phyloP scores from a whole-genome alignment of 2,888 invertebrate genomes.

The Hoplodrina blanda region DNA sequence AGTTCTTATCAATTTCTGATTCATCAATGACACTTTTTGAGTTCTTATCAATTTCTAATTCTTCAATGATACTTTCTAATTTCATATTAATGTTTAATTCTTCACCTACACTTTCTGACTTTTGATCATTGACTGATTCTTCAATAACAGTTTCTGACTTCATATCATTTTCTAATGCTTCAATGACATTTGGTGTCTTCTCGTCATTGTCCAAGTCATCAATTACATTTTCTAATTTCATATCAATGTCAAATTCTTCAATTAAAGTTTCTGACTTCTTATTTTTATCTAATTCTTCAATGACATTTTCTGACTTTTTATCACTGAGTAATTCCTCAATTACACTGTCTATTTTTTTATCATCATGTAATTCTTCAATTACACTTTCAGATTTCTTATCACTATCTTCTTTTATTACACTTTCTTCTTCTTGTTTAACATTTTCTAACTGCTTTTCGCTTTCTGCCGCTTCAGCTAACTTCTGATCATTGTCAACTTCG shows the following conservation, averaged over 20 bases:
- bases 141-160: neutral
- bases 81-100: neutral
- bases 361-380: too few relatives aligned
- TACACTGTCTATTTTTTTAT: neutral
- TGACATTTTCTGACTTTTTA: neutral
- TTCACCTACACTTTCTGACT: neutral
- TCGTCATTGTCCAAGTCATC: neutral
- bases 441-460: neutral
- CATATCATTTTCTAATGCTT: neutral
- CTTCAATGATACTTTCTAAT: neutral
- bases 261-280: neutral
- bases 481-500: neutral
- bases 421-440: neutral
- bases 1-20: neutral
- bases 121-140: neutral
- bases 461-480: neutral
- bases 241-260: too few relatives aligned
- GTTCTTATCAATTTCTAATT: neutral
- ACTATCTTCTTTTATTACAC: neutral
- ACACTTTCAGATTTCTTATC: neutral
- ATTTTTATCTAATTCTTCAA: too few relatives aligned
- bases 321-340: neutral
- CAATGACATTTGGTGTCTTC: too few relatives aligned
- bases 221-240: neutral
- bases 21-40: neutral